Conservation (phyloP, 1,140 invertebrate species). For the Drosophila kanapiae region DNA sequence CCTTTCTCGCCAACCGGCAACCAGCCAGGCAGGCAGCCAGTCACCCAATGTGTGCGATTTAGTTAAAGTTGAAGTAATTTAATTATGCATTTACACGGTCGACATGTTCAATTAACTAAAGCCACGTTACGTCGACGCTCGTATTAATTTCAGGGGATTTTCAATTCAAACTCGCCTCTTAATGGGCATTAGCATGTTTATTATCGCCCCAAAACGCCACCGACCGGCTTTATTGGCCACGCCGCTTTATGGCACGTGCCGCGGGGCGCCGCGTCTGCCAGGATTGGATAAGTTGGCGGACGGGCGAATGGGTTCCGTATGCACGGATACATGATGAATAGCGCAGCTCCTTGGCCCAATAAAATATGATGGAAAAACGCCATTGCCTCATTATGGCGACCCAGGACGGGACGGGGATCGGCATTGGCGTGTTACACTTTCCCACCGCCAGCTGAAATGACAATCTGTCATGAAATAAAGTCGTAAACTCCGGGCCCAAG, state of each 20-base stretch:
- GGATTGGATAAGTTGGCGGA: constrained; percentile 14
- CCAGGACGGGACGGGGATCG: not conserved
- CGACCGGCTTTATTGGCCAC: constrained; percentile 67
- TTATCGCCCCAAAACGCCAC: constrained; percentile 44
- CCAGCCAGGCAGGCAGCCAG: not conserved
- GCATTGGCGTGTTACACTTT: constrained; percentile 73
- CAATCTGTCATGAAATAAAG: constrained; percentile 80
- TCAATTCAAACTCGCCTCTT: constrained; percentile 67
- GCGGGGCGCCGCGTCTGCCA: constrained; percentile 19
- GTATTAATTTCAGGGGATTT: constrained; percentile 55
- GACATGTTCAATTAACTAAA: constrained; percentile 69
- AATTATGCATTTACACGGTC: constrained; percentile 73
- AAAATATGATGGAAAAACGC: constrained; percentile 74
- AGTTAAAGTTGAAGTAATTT: constrained; percentile 73
- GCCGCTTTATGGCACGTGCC: constrained; percentile 73
- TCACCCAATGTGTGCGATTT: constrained; percentile 29
- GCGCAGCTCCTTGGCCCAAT: constrained; percentile 45
- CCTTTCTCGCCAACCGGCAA: constrained; percentile 3
- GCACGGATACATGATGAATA: constrained; percentile 70
- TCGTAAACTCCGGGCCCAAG: constrained; percentile 62
- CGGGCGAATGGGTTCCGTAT: constrained; percentile 64
- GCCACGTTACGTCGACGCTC: constrained; percentile 38
- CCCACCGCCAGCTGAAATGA: constrained; percentile 55
- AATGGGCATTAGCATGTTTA: constrained; percentile 67
- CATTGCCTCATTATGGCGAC: constrained; percentile 71